Evolutionary conservation across 2,113 vertebrate genomes (phyloP).

Genomic region (Microtus pennsylvanicus): DNA sequence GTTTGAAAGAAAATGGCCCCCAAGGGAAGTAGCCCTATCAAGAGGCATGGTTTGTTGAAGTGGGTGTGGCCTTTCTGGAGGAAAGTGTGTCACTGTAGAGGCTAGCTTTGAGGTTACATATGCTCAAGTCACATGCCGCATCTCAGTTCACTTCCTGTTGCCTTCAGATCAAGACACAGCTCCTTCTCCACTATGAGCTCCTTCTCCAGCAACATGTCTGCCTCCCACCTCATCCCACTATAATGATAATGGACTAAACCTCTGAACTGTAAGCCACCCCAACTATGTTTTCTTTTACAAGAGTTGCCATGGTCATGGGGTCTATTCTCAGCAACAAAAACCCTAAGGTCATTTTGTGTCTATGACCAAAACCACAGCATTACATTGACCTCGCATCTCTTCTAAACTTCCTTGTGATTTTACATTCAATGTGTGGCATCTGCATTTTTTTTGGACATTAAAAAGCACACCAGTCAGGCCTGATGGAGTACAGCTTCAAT

Average conservation of each 20-base stretch:
- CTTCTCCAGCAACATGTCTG: not conserved
- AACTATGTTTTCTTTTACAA: not conserved
- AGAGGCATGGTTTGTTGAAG: not conserved
- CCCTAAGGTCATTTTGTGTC: not conserved
- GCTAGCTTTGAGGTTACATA: not conserved
- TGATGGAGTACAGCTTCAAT: not conserved
- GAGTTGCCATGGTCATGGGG: not conserved
- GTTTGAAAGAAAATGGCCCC: not conserved
- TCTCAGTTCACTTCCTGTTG: not conserved
- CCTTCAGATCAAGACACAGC: not conserved
- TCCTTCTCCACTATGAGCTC: not conserved
- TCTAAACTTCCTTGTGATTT: conserved; percentile 3
- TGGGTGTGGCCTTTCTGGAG: not conserved
- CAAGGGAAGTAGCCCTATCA: not conserved
- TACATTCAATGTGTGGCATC: not conserved
- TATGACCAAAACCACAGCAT: not conserved
- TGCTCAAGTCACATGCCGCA: not conserved
- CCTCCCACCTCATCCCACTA: not conserved
- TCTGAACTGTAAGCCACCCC: not conserved
- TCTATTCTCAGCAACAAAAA: not conserved
- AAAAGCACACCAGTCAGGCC: not conserved
- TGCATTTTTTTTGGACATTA: not conserved
- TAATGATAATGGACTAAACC: not conserved
- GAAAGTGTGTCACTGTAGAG: not conserved
- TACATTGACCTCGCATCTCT: not conserved